Conservation (phyloP, 2,113 vertebrate species). For the Zeus faber region DNA sequence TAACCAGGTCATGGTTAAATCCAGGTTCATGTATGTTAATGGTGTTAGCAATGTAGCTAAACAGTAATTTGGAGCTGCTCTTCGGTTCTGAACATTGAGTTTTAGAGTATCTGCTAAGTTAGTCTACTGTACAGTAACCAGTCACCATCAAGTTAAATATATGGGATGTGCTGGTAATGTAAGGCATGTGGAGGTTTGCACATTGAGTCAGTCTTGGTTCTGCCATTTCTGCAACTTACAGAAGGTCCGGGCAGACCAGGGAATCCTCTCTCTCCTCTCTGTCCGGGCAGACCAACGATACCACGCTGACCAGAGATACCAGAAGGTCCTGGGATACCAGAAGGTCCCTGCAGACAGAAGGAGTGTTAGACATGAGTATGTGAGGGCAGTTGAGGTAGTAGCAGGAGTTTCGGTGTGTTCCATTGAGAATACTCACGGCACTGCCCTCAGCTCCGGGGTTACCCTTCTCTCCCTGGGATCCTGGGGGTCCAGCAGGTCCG, state of each 20-base stretch:
- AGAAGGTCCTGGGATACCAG: constrained; percentile 87
- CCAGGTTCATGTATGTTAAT: too few relatives aligned
- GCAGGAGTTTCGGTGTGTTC: background rate
- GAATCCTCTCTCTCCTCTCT: constrained; percentile 94
- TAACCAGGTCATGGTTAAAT: too few relatives aligned
- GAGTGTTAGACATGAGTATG: constrained; percentile 1
- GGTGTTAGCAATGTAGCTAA: too few relatives aligned
- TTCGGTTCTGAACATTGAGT: too few relatives aligned
- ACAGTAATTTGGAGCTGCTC: too few relatives aligned
- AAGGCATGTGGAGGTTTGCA: too few relatives aligned
- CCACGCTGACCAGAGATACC: constrained; percentile 90
- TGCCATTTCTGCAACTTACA: constrained; percentile 73
- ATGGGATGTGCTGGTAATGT: background rate
- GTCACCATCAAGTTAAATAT: too few relatives aligned
- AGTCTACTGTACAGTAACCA: too few relatives aligned
- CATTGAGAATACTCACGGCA: constrained; percentile 74
- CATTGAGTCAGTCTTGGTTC: background rate
- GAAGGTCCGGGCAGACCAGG: constrained; percentile 84
- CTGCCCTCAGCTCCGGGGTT: constrained; percentile 85
- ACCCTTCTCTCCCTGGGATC: constrained; percentile 89
- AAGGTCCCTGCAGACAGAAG: constrained; percentile 73
- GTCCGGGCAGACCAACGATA: constrained; percentile 91
- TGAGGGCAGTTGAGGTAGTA: background rate
- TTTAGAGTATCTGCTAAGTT: too few relatives aligned
- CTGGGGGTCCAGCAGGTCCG: constrained; percentile 84